Evolutionary conservation across 2,888 invertebrate genomes (phyloP).

Genomic region (Spisula subtruncata): DNA sequence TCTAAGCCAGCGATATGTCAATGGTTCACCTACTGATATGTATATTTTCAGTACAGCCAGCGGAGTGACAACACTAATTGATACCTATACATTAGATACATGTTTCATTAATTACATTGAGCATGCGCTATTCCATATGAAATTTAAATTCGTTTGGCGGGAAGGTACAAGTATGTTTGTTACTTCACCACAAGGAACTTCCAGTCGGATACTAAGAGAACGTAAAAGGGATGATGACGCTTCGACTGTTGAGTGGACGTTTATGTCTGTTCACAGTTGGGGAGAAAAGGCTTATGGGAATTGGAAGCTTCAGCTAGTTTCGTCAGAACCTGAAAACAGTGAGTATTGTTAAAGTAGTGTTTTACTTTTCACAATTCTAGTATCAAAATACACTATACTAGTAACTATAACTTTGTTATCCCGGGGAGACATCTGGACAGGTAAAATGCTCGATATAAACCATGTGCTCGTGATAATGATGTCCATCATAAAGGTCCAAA

Average conservation of each 20-base stretch:
- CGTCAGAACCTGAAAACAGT: not conserved
- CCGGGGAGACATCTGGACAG: too few species aligned
- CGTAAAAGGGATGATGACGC: not conserved
- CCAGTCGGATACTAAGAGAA: not conserved
- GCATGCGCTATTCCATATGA: not conserved
- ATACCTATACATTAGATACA: not conserved
- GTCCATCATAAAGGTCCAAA: too few species aligned
- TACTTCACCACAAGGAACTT: slow-evolving; percentile 11
- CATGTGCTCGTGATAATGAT: too few species aligned
- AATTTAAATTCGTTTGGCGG: not conserved
- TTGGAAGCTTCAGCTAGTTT: slow-evolving; percentile 74
- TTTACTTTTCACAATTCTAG: too few species aligned
- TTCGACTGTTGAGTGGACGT: slow-evolving; percentile 90
- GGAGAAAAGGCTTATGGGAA: slow-evolving; percentile 93
- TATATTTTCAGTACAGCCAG: not conserved
- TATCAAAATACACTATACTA: too few species aligned
- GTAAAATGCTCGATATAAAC: too few species aligned
- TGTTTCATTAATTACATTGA: slow-evolving; percentile 20
- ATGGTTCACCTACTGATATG: too few species aligned
- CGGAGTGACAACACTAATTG: not conserved
- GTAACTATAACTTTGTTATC: too few species aligned
- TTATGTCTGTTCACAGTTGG: slow-evolving; percentile 97
- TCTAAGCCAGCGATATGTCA: too few species aligned
- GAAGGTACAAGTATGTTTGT: not conserved
- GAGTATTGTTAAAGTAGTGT: not conserved